A percentile compares a stretch with the other conserved stretches of the same genome.
phyloP scores from a whole-genome alignment of 1,140 invertebrate genomes.

The Drosophila eugracilis region DNA sequence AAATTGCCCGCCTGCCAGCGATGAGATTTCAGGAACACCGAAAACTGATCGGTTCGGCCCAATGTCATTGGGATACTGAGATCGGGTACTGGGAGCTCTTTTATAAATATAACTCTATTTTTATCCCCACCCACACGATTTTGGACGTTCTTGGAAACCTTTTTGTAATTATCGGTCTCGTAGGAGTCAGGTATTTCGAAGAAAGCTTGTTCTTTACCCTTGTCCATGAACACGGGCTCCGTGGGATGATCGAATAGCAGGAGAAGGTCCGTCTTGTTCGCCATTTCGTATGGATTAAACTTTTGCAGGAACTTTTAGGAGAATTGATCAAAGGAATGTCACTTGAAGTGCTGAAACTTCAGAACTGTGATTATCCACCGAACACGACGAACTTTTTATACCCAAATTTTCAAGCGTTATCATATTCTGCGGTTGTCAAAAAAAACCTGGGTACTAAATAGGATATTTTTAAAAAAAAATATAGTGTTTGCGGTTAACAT shows the following conservation, averaged over 20 bases:
- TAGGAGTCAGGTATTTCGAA: background rate
- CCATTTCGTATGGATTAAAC: too few species aligned
- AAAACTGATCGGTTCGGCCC: background rate
- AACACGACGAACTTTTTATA: background rate
- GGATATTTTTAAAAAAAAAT: too few species aligned
- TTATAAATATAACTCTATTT: background rate
- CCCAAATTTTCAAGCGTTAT: too few species aligned
- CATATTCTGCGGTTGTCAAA: too few species aligned
- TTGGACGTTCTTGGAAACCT: background rate
- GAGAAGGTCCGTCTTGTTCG: background rate
- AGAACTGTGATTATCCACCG: background rate
- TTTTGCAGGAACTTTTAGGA: too few species aligned
- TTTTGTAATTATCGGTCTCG: background rate
- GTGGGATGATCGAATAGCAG: background rate
- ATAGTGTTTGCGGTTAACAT: too few species aligned
- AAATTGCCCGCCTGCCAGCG: background rate
- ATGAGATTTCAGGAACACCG: background rate
- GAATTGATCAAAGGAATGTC: background rate
- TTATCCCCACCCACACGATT: background rate
- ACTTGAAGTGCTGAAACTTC: background rate
- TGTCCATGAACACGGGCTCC: conserved; percentile 4
- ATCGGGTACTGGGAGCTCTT: background rate
- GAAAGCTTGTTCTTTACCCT: background rate
- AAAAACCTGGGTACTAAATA: too few species aligned
- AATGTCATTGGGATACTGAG: background rate